Base-by-base conservation (phyloP, 2,797 vertebrate genomes). In the Pangasius macronema region DNA sequence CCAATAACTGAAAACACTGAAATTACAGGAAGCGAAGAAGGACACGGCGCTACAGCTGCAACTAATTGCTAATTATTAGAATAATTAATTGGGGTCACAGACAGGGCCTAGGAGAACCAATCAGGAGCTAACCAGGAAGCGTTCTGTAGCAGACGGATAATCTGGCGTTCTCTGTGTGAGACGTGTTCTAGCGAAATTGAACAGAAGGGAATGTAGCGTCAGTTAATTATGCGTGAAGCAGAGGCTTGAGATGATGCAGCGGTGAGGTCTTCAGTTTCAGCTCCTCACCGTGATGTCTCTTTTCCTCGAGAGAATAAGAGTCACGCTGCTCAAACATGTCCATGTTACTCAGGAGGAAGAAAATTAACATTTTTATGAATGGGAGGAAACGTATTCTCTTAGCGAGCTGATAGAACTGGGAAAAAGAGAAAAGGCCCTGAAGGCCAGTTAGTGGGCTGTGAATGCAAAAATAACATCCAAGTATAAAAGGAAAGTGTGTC, bases 81-180 rank as follows among this genome's bases (percentile, higher is more conserved):
- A 42, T 82, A 36, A 81, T 81, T 10, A 59, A 81, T 82, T 4
- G 30, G 57, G 79, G 79, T 63, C 79, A 81, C 53, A 59, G 55
- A 0, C 30, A 13, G 79, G 57, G 79, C 13, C 1, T n/a, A 36
- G 16, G 13, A 0, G 36, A 46, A 42, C 53, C 79, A 39, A 61
- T 61, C 55, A 42, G 57, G 57, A 82, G 33, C 10, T 10, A 42
- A 82, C 46, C 36, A 42, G 36, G 77, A 63, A 63, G 76, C 11
- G 51, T 20, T 55, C 4, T 33, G 8, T 3, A 57, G 79, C 79
- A 82, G 79, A n/a, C 33, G 36, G 79, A 82, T 39, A 61, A 63
- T 82, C 57, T 63, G 79, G 10, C 1, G 33, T n/a, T 61, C 79
- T 61, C 79, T 77, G 75, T 55, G 76, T 55, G 76, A 27, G 57